Percentiles rank a stretch among this genome's conserved stretches.
phyloP scores from a whole-genome alignment of 2,888 invertebrate genomes.

The Pycnomerus fuliginosus region DNA sequence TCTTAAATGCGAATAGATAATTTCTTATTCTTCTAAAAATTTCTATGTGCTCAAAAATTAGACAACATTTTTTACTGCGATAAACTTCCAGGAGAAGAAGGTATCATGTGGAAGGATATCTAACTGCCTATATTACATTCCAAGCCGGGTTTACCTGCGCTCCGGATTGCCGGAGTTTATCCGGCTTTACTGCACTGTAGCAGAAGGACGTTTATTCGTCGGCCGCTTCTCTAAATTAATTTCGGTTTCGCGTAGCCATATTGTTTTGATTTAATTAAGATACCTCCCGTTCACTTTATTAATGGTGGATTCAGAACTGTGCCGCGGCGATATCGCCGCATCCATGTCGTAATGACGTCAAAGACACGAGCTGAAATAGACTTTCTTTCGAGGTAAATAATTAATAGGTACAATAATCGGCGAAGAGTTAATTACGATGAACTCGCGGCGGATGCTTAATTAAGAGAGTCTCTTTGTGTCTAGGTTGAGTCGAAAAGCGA shows the following conservation, averaged over 20 bases:
- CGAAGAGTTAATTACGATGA: slow-evolving; percentile 20
- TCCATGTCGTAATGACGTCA: slow-evolving; percentile 15
- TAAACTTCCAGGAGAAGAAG: too few species aligned
- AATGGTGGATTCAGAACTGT: slow-evolving; percentile 34
- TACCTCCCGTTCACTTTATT: slow-evolving; percentile 48
- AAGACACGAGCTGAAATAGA: slow-evolving; percentile 2
- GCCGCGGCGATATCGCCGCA: slow-evolving; percentile 21
- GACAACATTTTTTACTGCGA: too few species aligned
- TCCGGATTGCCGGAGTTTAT: slow-evolving; percentile 14
- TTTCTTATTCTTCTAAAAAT: too few species aligned
- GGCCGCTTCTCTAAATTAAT: slow-evolving; percentile 43
- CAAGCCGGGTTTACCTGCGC: slow-evolving; percentile 26
- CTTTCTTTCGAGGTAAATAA: slow-evolving; percentile 5
- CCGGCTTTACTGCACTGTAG: slow-evolving; percentile 11
- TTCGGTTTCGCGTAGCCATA: slow-evolving; percentile 49
- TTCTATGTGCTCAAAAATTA: too few species aligned
- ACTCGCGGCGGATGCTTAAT: slow-evolving; percentile 15
- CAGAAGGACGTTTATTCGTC: slow-evolving; percentile 28
- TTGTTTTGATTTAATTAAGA: slow-evolving; percentile 53
- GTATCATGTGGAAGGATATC: too few species aligned
- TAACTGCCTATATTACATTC: slow-evolving; percentile 31
- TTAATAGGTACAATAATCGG: slow-evolving; percentile 15
- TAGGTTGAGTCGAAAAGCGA: slow-evolving; percentile 2
- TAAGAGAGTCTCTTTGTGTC: slow-evolving; percentile 12
- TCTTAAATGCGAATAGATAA: too few species aligned